A percentile compares a stretch with the other conserved stretches of the same genome.
Conservation (phyloP, 2,888 invertebrate genomes). For the Disparrhopalites patrizii region DNA sequence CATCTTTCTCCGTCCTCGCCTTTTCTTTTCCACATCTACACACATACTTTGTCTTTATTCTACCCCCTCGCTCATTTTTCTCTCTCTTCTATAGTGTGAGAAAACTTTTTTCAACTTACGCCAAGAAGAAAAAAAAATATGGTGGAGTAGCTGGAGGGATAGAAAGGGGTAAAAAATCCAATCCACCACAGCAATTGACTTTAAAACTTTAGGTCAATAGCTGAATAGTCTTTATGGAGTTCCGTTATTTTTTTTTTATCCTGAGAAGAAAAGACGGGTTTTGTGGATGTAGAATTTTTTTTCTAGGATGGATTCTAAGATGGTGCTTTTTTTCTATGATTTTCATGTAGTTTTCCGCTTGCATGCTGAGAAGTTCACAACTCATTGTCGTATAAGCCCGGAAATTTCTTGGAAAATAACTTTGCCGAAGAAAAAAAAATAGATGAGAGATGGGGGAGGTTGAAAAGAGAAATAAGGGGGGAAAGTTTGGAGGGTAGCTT, state of each 20-base stretch:
- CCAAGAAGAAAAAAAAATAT: no score
- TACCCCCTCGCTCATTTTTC: background rate
- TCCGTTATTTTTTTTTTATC: no score
- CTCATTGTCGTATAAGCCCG: slow-evolving; percentile 9
- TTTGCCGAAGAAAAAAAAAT: no score
- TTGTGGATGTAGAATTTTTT: slow-evolving; percentile 9
- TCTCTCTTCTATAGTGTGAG: background rate
- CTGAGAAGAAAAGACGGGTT: background rate
- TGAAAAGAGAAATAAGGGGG: no score
- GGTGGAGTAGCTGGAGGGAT: no score
- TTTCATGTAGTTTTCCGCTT: background rate
- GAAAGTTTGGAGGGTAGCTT: no score
- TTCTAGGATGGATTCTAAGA: background rate
- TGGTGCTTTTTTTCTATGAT: background rate
- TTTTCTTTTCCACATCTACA: no score
- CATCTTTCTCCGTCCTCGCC: background rate
- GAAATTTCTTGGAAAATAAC: slow-evolving; percentile 7
- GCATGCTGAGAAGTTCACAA: slow-evolving; percentile 14
- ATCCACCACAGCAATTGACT: slow-evolving; percentile 22
- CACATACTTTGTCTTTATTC: slow-evolving; percentile 1
- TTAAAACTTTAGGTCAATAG: slow-evolving; percentile 7
- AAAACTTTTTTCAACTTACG: slow-evolving; percentile 29
- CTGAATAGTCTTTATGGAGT: no score
- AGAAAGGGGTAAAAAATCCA: no score
- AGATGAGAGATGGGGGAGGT: no score